Conservation (phyloP, 2,888 invertebrate genomes). For the Cyaniris semiargus region DNA sequence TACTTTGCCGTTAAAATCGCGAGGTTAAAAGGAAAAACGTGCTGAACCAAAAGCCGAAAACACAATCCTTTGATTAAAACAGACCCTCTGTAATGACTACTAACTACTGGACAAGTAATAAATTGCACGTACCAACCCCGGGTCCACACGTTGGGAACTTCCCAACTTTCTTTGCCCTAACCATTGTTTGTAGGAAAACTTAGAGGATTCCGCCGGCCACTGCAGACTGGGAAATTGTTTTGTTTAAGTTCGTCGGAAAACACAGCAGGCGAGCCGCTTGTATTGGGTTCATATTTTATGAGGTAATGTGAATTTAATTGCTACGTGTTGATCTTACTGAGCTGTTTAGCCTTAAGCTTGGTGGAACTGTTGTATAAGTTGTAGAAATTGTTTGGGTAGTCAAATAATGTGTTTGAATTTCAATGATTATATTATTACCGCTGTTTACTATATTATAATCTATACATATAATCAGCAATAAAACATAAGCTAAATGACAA, state of each 20-base stretch:
- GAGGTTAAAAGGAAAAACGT: not conserved
- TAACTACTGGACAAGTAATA: constrained; percentile 44
- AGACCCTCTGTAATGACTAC: constrained; percentile 15
- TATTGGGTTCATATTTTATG: constrained; percentile 61
- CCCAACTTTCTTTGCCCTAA: constrained; percentile 74
- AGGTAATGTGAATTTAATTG: constrained; percentile 61
- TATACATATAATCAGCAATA: too few species aligned
- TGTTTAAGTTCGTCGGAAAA: constrained; percentile 75
- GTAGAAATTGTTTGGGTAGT: not conserved
- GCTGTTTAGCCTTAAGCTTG: constrained; percentile 30
- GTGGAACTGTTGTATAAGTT: not conserved
- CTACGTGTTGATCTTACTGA: constrained; percentile 38
- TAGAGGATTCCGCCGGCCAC: constrained; percentile 69
- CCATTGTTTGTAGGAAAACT: constrained; percentile 75
- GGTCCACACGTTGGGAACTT: constrained; percentile 55
- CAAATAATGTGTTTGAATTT: not conserved
- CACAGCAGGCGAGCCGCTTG: constrained; percentile 67
- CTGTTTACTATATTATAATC: not conserved
- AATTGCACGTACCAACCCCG: constrained; percentile 23
- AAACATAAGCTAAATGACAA: too few species aligned
- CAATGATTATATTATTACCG: not conserved
- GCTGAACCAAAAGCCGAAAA: not conserved
- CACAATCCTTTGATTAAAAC: constrained; percentile 22
- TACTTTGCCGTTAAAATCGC: not conserved
- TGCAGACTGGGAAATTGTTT: constrained; percentile 71